Evolutionary conservation across 2,888 invertebrate genomes (phyloP), one percentile per base, ranked within the genome.

Genomic region (Tubulanus polymorphus): DNA sequence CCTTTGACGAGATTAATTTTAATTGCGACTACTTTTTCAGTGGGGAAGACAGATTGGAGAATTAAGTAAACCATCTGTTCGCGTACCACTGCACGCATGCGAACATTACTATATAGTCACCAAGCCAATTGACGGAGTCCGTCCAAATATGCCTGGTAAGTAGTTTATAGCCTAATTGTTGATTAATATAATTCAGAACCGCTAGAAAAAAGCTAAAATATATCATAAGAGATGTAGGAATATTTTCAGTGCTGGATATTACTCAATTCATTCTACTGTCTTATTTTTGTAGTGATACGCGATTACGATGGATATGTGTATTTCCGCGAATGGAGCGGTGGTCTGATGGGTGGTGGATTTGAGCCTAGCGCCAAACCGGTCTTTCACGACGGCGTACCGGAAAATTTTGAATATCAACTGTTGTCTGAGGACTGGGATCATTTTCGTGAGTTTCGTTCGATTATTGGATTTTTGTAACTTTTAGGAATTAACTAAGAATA

Each of bases 41-140:
- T 95, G 94, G 93, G 91, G 93, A 0, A 84, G 93, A 63, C 87
- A 88, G 77, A 86, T 95, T 47, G 95, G 94, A 6, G 89, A 90
- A 72, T 79, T 90, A 60, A 89, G 92, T 26, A 85, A 87, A 56
- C 93, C 93, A 1, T 85, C 86, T 72, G 91, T 96, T 1, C 91
- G 91, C 79, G 85, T 88, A 30, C 95, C 95, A 0, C 81, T 95
- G 10, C 88, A 94, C 79, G 88, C 94, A 88, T 93, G 92, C 61
- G 93, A 94, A 75, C 94, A 95, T 81, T 92, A 93, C 78, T 93
- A 92, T 78, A 81, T 95, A 47, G 89, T 92, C 69, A 94, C 95
- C 0, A 89, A 91, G 79, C 86, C 88, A 3, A 87, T 91, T 41
- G 82, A 85, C 3, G 23, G 23, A 41, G 6, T 41, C 6, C 86